phyloP scores from a whole-genome alignment of 2,113 vertebrate species.

The Callorhinus ursinus region DNA sequence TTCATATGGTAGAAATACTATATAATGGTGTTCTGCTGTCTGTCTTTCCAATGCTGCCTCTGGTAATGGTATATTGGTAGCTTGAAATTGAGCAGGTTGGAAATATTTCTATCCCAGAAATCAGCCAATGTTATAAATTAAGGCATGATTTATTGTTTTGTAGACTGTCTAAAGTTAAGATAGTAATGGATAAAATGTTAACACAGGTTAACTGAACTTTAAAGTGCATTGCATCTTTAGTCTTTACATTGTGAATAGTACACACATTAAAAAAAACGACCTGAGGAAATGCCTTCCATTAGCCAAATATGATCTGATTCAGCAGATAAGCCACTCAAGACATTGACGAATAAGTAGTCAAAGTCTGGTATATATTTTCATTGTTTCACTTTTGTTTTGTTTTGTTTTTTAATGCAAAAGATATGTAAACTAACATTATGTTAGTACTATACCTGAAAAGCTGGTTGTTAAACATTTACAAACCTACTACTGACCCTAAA shows the following conservation, averaged over 20 bases:
- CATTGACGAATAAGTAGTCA: neutral
- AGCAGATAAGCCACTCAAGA: neutral
- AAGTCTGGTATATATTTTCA: neutral
- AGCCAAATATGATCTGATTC: neutral
- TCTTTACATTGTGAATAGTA: neutral
- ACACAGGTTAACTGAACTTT: neutral
- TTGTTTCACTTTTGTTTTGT: neutral
- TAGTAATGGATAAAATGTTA: neutral
- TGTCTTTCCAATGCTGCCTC: neutral
- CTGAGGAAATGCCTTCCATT: neutral
- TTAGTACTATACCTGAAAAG: neutral
- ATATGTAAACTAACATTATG: neutral
- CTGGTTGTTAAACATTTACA: neutral
- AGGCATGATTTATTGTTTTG: neutral
- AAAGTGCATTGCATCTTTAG: neutral
- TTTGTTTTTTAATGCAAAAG: neutral
- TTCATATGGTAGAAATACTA: neutral
- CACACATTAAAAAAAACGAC: neutral
- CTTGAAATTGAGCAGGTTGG: neutral
- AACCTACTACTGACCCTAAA: neutral
- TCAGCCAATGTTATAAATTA: neutral
- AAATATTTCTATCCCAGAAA: neutral
- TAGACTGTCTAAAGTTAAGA: neutral
- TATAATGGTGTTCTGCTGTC: neutral
- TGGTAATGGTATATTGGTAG: neutral